Evolutionary conservation across 2,797 vertebrate species (phyloP), one percentile per base, ranked within the genome.

Genomic region (Kryptopterus vitreolus): DNA sequence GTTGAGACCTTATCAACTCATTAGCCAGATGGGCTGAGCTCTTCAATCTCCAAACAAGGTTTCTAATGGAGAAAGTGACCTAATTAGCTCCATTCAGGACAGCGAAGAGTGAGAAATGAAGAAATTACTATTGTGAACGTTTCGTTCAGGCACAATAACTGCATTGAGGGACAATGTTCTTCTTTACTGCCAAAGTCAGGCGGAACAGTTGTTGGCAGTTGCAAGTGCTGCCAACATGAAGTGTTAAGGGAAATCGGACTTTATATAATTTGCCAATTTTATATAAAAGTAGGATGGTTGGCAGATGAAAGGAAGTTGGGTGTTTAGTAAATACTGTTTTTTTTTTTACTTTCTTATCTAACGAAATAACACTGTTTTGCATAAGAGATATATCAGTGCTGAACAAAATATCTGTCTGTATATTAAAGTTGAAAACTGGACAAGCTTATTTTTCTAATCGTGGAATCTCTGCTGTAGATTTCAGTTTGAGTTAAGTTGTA

Each of bases 1-100:
- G 90, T 87, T 89, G 88, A 92, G 92, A 91, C 91, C 91, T 90
- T 89, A 90, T 89, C 89, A 92, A 88, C 91, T 91, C 91, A 90
- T 93, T 92, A 91, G 89, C 85, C 91, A 92, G 92, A 92, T 91
- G 92, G 92, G 91, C 92, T 90, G 90, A 90, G 90, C 87, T 87
- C 90, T 89, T 91, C 91, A 88, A 90, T 93, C 91, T 92, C 90
- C 88, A 90, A 92, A 93, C 90, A 92, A 88, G 90, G 90, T 90
- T 90, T 91, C 90, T 90, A 90, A 87, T 89, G 85, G 87, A 91
- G 90, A 88, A 87, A 86, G 87, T 91, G 92, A 92, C 92, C 91
- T 93, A 93, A 94, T 94, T 94, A 94, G 88, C 84, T 90, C 84
- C 82, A 87, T 90, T 90, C 90, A 90, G 90, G 87, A 88, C 90